phyloP scores from a whole-genome alignment of 1,140 invertebrate species.

The Cydia pomonella region DNA sequence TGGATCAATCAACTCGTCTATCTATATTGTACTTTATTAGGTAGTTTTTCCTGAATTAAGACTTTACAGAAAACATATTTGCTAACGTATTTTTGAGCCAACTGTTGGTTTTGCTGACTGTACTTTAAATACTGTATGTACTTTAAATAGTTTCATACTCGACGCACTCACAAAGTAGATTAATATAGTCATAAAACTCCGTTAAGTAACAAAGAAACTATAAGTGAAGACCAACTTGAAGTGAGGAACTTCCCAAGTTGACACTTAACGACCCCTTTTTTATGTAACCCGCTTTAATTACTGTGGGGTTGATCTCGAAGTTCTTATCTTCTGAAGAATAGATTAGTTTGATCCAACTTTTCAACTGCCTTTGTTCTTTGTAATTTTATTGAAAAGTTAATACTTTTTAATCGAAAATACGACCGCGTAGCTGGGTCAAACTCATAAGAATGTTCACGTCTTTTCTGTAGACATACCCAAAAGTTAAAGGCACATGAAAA shows the following conservation, averaged over 20 bases:
- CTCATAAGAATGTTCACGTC: too few species aligned
- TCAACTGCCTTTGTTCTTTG: not conserved
- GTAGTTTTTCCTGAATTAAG: too few species aligned
- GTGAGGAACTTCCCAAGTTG: not conserved
- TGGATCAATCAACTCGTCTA: too few species aligned
- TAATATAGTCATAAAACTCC: not conserved
- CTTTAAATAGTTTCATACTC: not conserved
- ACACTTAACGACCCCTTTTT: slow-evolving; percentile 8
- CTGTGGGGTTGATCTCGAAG: slow-evolving; percentile 3
- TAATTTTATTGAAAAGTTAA: not conserved
- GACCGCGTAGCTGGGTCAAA: too few species aligned
- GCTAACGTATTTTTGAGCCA: too few species aligned
- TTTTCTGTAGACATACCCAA: too few species aligned
- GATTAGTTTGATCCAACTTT: slow-evolving; percentile 2
- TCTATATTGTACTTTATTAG: too few species aligned
- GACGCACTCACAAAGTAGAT: not conserved
- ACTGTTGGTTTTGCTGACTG: too few species aligned
- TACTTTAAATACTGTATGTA: too few species aligned
- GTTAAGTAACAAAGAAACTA: not conserved
- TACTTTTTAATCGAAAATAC: not conserved
- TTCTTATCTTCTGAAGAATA: not conserved
- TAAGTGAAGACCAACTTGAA: not conserved
- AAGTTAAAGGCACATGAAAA: too few species aligned
- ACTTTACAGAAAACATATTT: too few species aligned
- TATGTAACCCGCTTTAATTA: slow-evolving; percentile 18